Evolutionary conservation across 2,797 vertebrate genomes (phyloP).

Genomic region (Huso huso): DNA sequence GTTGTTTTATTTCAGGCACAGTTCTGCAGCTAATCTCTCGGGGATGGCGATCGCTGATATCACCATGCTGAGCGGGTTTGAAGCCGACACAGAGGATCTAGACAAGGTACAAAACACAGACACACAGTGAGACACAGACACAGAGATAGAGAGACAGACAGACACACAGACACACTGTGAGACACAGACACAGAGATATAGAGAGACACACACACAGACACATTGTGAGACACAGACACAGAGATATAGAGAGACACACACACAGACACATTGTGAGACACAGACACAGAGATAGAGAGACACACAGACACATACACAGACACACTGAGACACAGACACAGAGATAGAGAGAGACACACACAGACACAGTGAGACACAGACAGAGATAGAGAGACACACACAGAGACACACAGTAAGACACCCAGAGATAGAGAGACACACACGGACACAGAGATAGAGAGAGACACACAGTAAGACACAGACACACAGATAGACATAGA

Average conservation of each 20-base stretch:
- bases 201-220: neutral
- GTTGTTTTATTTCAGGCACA: constrained; percentile 28
- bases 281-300: neutral
- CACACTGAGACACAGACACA: neutral
- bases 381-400: too few species aligned
- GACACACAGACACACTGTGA: neutral
- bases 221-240: too few species aligned
- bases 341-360: constrained; percentile 40
- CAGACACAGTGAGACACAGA: too few species aligned
- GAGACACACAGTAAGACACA: too few species aligned
- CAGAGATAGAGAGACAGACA: constrained; percentile 22
- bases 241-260: neutral
- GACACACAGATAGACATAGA: too few species aligned
- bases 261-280: neutral
- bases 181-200: neutral
- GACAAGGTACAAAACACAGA: constrained; percentile 43
- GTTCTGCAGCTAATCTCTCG: constrained; percentile 35
- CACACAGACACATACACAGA: constrained; percentile 1
- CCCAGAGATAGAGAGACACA: too few species aligned
- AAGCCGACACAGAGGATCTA: constrained; percentile 51
- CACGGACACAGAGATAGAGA: too few species aligned
- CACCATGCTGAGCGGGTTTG: constrained; percentile 76
- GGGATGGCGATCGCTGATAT: constrained; percentile 79
- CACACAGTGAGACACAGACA: neutral
- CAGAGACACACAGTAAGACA: too few species aligned